A percentile compares a stretch with the other conserved stretches of the same genome.
Conservation (phyloP, 2,113 vertebrate genomes). For the Lycocorax pyrrhopterus region DNA sequence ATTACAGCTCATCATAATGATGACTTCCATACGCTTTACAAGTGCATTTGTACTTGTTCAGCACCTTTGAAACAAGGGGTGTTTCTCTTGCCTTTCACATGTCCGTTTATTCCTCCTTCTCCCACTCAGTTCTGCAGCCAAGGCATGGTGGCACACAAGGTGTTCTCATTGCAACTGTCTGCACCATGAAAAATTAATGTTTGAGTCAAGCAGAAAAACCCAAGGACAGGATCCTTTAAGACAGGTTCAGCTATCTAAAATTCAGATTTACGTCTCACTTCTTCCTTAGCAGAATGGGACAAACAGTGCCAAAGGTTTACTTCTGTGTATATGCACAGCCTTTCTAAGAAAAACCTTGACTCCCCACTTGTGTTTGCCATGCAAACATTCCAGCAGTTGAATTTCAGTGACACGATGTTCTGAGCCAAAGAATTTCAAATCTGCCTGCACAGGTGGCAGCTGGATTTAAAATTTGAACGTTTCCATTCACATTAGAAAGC, state of each 20-base stretch:
- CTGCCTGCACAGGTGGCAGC: background rate
- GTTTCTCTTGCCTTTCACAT: background rate
- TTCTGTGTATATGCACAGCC: background rate
- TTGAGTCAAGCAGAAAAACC: background rate
- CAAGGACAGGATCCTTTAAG: background rate
- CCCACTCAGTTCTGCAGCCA: background rate
- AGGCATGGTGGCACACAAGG: background rate
- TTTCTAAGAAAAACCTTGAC: background rate
- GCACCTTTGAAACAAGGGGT: background rate
- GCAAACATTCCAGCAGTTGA: slow-evolving; percentile 7
- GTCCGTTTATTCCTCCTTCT: background rate
- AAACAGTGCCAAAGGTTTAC: slow-evolving; percentile 21
- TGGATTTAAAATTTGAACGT: background rate
- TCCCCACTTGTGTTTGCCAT: background rate
- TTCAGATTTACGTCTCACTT: background rate
- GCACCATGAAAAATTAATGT: background rate
- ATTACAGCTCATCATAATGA: background rate
- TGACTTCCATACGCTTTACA: rapidly evolving
- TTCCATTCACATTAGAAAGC: background rate
- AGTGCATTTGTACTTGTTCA: background rate
- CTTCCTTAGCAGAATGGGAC: background rate
- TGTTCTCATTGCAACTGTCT: background rate
- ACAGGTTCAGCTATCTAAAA: background rate
- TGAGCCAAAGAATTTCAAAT: background rate
- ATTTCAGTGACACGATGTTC: background rate